These are phyloP conservation scores for Patiria pectinifera DNA, from an alignment of 53 echinoderm and acorn worm genomes.

Conservation along the genomic window DNA sequence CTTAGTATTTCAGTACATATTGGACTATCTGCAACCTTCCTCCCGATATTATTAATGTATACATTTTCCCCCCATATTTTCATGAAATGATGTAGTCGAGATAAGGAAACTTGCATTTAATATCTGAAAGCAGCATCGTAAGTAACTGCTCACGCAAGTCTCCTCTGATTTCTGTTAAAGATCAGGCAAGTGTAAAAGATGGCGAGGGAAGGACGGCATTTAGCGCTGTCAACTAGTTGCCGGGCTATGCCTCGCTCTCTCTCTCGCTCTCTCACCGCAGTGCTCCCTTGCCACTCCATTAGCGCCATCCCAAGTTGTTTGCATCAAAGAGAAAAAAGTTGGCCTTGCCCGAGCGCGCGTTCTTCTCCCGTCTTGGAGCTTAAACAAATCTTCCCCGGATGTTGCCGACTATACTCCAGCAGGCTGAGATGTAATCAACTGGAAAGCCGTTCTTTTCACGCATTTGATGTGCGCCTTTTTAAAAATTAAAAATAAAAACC, in stretches of 20 bases:
- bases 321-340: conserved; percentile 13
- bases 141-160: conserved; percentile 15
- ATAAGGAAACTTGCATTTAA: background rate
- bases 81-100: background rate
- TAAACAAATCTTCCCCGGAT: conserved; percentile 46
- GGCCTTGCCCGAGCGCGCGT: conserved; percentile 23
- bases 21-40: too few species aligned
- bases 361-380: conserved; percentile 15
- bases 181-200: conserved; percentile 46
- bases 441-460: conserved; percentile 23
- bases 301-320: conserved; percentile 46
- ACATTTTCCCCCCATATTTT: background rate
- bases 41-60: background rate
- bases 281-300: conserved; percentile 42
- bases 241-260: background rate
- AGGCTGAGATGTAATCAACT: conserved; percentile 12
- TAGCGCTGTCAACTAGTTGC: conserved; percentile 32
- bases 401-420: conserved; percentile 24
- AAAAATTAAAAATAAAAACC: too few species aligned
- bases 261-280: background rate
- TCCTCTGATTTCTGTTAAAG: conserved; percentile 9
- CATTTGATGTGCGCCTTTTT: conserved; percentile 8
- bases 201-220: conserved; percentile 38
- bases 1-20: too few species aligned
- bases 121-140: background rate